Conservation (phyloP, 2,797 vertebrate species). For the Gambelia wislizenii region DNA sequence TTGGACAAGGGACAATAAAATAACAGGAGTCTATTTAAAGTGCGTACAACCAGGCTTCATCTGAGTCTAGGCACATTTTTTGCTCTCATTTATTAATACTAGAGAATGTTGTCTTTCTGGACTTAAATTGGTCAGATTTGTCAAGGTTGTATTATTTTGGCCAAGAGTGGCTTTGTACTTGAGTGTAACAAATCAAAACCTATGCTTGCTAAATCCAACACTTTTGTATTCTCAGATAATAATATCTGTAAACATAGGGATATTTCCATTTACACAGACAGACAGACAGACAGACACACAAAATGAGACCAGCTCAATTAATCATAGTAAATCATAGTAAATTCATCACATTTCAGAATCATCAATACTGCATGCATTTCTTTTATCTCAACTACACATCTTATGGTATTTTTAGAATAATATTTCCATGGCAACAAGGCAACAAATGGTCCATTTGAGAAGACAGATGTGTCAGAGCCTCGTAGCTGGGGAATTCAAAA, state of each 20-base stretch:
- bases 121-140: background rate
- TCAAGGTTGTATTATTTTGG: background rate
- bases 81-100: background rate
- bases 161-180: background rate
- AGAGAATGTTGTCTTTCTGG: background rate
- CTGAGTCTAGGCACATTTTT: background rate
- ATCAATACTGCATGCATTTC: constrained; percentile 25
- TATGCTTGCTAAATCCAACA: constrained; percentile 19
- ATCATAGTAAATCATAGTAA: background rate
- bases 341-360: constrained; percentile 28
- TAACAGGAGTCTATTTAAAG: background rate
- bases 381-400: constrained; percentile 32
- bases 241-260: background rate
- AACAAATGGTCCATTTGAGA: constrained; percentile 58
- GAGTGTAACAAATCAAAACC: background rate
- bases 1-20: background rate
- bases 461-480: constrained; percentile 28
- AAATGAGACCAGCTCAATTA: constrained; percentile 25
- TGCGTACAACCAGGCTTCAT: background rate
- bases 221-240: background rate
- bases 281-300: background rate
- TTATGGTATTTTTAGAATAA: constrained; percentile 59
- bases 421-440: constrained; percentile 64
- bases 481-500: constrained; percentile 40
- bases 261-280: background rate